These are phyloP conservation scores for Boloria euphrosyne DNA, from an alignment of 2,888 invertebrate species.

Conservation along the genomic window DNA sequence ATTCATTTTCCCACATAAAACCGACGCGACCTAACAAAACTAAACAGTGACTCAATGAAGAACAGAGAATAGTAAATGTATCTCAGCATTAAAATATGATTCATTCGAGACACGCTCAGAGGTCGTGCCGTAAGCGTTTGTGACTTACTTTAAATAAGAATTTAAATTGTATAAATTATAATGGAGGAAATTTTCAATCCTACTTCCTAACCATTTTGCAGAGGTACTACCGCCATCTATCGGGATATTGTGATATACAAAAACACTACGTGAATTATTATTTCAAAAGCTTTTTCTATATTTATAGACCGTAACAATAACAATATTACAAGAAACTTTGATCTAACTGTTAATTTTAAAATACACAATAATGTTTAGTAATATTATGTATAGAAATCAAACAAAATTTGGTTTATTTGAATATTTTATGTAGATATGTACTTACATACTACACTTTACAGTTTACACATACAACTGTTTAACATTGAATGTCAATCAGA, in stretches of 20 bases:
- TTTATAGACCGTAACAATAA: too few species aligned
- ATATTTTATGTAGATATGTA: too few species aligned
- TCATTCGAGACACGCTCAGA: conserved; percentile 41
- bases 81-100: conserved; percentile 36
- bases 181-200: conserved; percentile 4
- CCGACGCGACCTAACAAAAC: conserved; percentile 33
- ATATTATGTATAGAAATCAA: too few species aligned
- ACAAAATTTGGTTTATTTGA: too few species aligned
- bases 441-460: too few species aligned
- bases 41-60: conserved; percentile 40
- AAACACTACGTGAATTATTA: too few species aligned
- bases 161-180: conserved; percentile 13
- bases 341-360: too few species aligned
- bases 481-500: too few species aligned
- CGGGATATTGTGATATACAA: neutral
- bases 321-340: too few species aligned
- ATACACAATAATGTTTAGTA: too few species aligned
- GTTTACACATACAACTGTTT: too few species aligned
- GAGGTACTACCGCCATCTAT: conserved; percentile 33
- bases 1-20: conserved; percentile 32
- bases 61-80: conserved; percentile 36
- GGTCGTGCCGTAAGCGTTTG: conserved; percentile 24
- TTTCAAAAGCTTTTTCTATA: too few species aligned
- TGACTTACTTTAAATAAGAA: conserved; percentile 16
- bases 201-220: conserved; percentile 1